phyloP scores from a whole-genome alignment of 2,888 invertebrate genomes.

The Rhamnusium bicolor region DNA sequence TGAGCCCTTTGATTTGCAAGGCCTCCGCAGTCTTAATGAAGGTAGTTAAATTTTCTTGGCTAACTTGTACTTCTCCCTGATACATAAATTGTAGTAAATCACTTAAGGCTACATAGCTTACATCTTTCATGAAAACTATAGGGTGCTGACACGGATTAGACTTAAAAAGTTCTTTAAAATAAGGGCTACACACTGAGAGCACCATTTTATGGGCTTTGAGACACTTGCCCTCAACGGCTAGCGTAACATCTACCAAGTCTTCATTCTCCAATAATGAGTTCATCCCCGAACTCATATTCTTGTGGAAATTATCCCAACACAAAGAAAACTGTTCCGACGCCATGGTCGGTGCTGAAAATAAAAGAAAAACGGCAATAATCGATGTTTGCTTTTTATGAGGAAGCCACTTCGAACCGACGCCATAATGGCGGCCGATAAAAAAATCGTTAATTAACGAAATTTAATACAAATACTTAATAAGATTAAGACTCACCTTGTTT shows the following conservation, averaged over 20 bases:
- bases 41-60: slow-evolving; percentile 67
- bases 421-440: slow-evolving; percentile 57
- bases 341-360: slow-evolving; percentile 62
- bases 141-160: slow-evolving; percentile 80
- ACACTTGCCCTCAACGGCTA: slow-evolving; percentile 74
- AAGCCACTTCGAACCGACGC: slow-evolving; percentile 49
- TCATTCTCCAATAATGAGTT: slow-evolving; percentile 71
- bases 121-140: slow-evolving; percentile 76
- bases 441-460: neutral
- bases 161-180: slow-evolving; percentile 81
- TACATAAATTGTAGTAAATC: slow-evolving; percentile 76
- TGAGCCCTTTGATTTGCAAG: slow-evolving; percentile 69
- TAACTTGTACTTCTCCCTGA: slow-evolving; percentile 74
- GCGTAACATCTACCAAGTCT: slow-evolving; percentile 70
- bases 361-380: slow-evolving; percentile 18
- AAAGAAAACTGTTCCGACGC: slow-evolving; percentile 80
- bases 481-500: slow-evolving; percentile 46
- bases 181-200: slow-evolving; percentile 81
- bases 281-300: slow-evolving; percentile 79
- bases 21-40: slow-evolving; percentile 71
- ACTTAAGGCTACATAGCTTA: slow-evolving; percentile 73
- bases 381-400: neutral
- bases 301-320: slow-evolving; percentile 84
- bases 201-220: slow-evolving; percentile 82
- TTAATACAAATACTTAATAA: neutral